Evolutionary conservation across 2,113 vertebrate genomes (phyloP).

Genomic region (Chascanopsetta lugubris): DNA sequence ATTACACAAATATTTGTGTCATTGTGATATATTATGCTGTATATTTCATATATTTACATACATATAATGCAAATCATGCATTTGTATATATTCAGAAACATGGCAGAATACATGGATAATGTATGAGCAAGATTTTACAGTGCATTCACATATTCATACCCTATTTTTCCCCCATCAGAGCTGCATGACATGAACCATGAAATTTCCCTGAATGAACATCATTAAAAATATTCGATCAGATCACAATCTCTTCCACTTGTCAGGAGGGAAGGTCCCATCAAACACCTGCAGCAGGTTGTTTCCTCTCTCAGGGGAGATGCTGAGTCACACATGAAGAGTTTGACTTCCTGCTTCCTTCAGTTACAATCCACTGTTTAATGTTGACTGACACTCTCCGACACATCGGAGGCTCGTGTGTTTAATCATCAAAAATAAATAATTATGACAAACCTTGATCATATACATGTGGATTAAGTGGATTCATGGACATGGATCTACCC

Average conservation of each 20-base stretch:
- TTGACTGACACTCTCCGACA: slow-evolving; percentile 4
- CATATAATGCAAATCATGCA: too few relatives aligned
- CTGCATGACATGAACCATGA: background rate
- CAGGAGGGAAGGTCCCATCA: slow-evolving; percentile 8
- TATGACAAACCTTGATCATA: background rate
- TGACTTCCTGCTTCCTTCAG: background rate
- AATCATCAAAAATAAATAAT: slow-evolving; percentile 3
- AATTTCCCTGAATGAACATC: background rate
- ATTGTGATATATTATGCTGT: too few relatives aligned
- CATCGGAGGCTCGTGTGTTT: slow-evolving; percentile 10
- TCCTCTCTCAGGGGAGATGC: slow-evolving; percentile 27
- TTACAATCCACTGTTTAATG: background rate
- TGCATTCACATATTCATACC: background rate
- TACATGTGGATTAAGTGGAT: slow-evolving; percentile 43
- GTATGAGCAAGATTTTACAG: too few relatives aligned
- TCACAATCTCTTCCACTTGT: background rate
- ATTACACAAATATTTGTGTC: too few relatives aligned
- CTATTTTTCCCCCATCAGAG: background rate
- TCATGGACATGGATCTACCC: too few relatives aligned
- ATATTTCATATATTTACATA: too few relatives aligned
- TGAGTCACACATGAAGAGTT: slow-evolving; percentile 12
- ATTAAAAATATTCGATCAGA: background rate
- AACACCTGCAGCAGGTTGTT: background rate
- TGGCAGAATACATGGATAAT: too few relatives aligned
- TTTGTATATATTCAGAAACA: too few relatives aligned